Conservation (phyloP, 2,888 invertebrate species). For the Apamea epomidion region DNA sequence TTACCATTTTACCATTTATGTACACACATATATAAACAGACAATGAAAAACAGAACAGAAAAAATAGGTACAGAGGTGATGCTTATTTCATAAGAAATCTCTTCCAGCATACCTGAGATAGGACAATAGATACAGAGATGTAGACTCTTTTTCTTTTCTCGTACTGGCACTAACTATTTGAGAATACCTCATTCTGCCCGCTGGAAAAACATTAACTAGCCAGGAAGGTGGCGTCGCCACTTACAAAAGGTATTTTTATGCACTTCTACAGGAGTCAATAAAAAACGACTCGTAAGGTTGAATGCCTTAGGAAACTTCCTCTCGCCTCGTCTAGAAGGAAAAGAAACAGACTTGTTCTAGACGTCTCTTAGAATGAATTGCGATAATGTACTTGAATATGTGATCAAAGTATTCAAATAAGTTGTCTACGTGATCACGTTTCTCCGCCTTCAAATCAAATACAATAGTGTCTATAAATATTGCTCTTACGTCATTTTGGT, state of each 20-base stretch:
- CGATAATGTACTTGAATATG: conserved; percentile 33
- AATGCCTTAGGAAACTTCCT: conserved; percentile 25
- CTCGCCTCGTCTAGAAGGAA: conserved; percentile 32
- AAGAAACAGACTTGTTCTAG: conserved; percentile 38
- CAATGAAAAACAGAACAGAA: too few relatives aligned
- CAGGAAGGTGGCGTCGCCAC: background rate
- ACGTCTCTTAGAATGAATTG: conserved; percentile 30
- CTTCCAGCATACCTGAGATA: too few relatives aligned
- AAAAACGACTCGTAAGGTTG: conserved; percentile 9
- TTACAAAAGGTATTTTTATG: background rate
- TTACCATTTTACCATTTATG: too few relatives aligned
- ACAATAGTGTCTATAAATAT: conserved; percentile 38
- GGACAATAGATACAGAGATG: too few relatives aligned
- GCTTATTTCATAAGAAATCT: too few relatives aligned
- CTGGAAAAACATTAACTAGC: background rate
- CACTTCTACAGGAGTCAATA: background rate
- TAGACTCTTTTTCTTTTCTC: background rate
- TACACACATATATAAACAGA: too few relatives aligned
- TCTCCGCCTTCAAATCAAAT: conserved; percentile 22
- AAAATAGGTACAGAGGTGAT: too few relatives aligned
- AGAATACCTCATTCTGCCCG: background rate
- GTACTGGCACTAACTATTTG: background rate
- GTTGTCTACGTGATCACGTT: conserved; percentile 56
- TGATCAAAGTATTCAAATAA: conserved; percentile 22
- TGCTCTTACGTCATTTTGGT: conserved; percentile 17